A percentile compares a stretch with the other conserved stretches of the same genome.
phyloP scores from a whole-genome alignment of 2,888 invertebrate genomes.

The Deilephila elpenor region DNA sequence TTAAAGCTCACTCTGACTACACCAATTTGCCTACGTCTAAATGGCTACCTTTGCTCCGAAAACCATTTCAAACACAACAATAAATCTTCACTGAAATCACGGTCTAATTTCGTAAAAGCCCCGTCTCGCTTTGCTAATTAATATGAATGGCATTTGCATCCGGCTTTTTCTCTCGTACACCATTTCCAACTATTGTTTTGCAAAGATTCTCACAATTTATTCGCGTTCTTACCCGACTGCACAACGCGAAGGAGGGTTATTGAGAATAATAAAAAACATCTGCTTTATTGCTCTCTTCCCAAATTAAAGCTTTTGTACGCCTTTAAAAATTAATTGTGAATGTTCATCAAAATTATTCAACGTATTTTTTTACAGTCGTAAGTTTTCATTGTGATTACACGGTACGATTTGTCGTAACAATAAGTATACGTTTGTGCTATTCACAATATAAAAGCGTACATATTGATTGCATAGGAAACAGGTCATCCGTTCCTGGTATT shows the following conservation, averaged over 20 bases:
- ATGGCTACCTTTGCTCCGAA: conserved; percentile 81
- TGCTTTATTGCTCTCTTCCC: conserved; percentile 63
- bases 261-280: conserved; percentile 73
- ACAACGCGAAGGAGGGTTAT: conserved; percentile 66
- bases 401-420: neutral
- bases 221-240: conserved; percentile 78
- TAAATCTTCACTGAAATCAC: conserved; percentile 84
- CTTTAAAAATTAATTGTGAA: conserved; percentile 43
- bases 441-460: neutral
- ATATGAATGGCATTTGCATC: conserved; percentile 85
- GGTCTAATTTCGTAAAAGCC: conserved; percentile 85
- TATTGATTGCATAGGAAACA: conserved; percentile 15
- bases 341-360: conserved; percentile 19
- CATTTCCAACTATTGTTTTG: conserved; percentile 85
- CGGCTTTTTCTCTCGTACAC: conserved; percentile 83
- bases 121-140: conserved; percentile 85
- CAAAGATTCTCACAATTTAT: conserved; percentile 83
- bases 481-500: conserved; percentile 11
- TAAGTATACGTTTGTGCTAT: neutral
- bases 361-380: neutral
- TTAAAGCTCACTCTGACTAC: conserved; percentile 77
- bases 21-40: conserved; percentile 79
- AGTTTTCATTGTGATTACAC: neutral
- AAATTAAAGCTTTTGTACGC: conserved; percentile 67
- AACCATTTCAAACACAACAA: conserved; percentile 83